Conservation (phyloP, 1,140 invertebrate species). For the Drosophila rufa region DNA sequence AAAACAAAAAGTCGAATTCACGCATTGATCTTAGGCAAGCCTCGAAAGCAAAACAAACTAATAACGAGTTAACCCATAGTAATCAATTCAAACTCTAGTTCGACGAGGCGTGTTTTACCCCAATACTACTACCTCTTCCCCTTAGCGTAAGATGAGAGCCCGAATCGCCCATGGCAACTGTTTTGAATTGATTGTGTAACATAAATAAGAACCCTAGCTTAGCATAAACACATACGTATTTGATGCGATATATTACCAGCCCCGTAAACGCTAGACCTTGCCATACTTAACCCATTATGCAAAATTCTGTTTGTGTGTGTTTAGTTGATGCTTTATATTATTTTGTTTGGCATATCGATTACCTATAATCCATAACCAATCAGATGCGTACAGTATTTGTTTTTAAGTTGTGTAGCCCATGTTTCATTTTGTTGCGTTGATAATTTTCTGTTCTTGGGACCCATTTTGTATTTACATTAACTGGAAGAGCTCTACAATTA, state of each 20-base stretch:
- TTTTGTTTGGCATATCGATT: constrained; percentile 44
- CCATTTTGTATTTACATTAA: constrained; percentile 16
- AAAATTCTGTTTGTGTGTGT: constrained; percentile 40
- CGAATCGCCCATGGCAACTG: constrained; percentile 41
- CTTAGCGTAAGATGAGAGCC: constrained; percentile 58
- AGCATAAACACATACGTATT: constrained; percentile 42
- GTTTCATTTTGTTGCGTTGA: constrained; percentile 34
- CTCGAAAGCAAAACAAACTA: constrained; percentile 47
- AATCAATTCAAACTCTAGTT: constrained; percentile 43
- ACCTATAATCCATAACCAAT: constrained; percentile 18
- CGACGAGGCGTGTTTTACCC: constrained; percentile 35
- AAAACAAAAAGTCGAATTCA: constrained; percentile 38
- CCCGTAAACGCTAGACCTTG: constrained; percentile 46
- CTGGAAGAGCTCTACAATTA: constrained; percentile 7
- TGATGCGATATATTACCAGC: constrained; percentile 39
- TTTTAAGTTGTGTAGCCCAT: constrained; percentile 27
- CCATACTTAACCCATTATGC: constrained; percentile 32
- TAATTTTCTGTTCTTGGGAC: constrained; percentile 22
- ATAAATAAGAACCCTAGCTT: constrained; percentile 51
- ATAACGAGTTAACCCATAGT: constrained; percentile 36
- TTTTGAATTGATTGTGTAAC: constrained; percentile 52
- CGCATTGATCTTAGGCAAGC: constrained; percentile 52
- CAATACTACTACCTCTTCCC: constrained; percentile 29
- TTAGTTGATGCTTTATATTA: constrained; percentile 62
- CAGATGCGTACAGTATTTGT: constrained; percentile 16